Evolutionary conservation across 2,113 vertebrate species (phyloP).

Genomic region (Podarcis raffonei): DNA sequence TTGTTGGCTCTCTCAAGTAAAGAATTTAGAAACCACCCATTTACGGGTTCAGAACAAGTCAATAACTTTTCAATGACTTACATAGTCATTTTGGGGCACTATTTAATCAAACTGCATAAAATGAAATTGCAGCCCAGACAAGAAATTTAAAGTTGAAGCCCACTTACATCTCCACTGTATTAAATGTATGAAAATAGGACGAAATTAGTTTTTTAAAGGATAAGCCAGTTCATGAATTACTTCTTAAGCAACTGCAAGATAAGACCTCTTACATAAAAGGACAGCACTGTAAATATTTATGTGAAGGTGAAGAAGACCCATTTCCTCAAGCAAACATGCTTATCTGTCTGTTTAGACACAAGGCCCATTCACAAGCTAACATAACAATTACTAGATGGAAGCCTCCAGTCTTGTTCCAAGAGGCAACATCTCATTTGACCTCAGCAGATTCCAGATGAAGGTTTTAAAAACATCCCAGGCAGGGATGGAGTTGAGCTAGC

Average conservation of each 20-base stretch:
- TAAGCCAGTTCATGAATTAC: background rate
- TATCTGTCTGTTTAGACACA: constrained; percentile 6
- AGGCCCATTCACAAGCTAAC: background rate
- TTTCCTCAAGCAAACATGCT: constrained; percentile 2
- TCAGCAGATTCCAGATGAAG: background rate
- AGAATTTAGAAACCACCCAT: background rate
- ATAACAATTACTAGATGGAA: background rate
- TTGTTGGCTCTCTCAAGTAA: background rate
- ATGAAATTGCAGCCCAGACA: background rate
- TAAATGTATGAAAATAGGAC: too few relatives aligned
- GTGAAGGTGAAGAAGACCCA: background rate
- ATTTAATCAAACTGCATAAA: background rate
- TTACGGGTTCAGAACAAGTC: background rate
- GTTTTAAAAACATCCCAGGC: background rate
- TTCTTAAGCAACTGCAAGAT: background rate
- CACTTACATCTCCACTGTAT: background rate
- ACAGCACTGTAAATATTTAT: constrained; percentile 15
- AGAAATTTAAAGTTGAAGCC: background rate
- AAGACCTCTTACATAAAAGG: background rate
- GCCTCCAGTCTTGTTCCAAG: background rate
- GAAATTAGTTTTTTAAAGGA: background rate
- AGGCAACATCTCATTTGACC: background rate
- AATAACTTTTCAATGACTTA: background rate
- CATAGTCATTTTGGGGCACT: background rate
- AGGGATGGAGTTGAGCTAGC: background rate